These are phyloP conservation scores for Ruditapes philippinarum DNA, from an alignment of 1,140 invertebrate species.

Conservation along the genomic window DNA sequence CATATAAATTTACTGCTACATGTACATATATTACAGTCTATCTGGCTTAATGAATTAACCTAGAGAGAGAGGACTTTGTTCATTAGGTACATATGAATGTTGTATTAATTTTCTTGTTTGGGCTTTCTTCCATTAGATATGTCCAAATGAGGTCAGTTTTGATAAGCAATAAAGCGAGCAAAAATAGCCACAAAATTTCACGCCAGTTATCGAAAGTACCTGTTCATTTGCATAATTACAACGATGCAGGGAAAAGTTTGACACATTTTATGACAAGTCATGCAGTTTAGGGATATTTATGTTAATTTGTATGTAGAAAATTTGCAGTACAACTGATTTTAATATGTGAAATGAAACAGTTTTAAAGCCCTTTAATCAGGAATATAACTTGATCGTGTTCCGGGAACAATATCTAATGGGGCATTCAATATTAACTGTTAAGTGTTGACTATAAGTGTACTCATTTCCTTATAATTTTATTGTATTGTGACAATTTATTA, in stretches of 20 bases:
- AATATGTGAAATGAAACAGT: background rate
- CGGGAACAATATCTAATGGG: too few relatives aligned
- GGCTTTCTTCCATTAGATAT: background rate
- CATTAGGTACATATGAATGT: background rate
- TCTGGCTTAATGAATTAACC: background rate
- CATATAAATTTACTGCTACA: background rate
- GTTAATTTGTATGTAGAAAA: background rate
- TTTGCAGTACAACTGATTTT: background rate
- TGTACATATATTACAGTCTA: background rate
- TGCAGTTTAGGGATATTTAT: background rate
- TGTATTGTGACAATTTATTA: too few relatives aligned
- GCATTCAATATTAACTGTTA: too few relatives aligned
- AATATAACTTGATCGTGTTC: too few relatives aligned
- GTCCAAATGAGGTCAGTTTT: background rate
- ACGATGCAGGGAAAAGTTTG: background rate
- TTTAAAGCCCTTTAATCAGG: too few relatives aligned
- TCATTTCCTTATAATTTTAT: too few relatives aligned
- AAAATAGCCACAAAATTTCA: background rate
- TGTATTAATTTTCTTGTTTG: background rate
- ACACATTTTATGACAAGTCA: constrained; percentile 17
- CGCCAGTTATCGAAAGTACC: background rate
- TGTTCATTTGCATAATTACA: background rate
- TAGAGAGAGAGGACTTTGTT: background rate
- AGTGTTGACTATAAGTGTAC: too few relatives aligned
- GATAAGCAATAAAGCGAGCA: background rate